Evolutionary conservation across 2,113 vertebrate genomes (phyloP), one percentile per base, ranked within the genome.

Genomic region (Ciconia stormi): DNA sequence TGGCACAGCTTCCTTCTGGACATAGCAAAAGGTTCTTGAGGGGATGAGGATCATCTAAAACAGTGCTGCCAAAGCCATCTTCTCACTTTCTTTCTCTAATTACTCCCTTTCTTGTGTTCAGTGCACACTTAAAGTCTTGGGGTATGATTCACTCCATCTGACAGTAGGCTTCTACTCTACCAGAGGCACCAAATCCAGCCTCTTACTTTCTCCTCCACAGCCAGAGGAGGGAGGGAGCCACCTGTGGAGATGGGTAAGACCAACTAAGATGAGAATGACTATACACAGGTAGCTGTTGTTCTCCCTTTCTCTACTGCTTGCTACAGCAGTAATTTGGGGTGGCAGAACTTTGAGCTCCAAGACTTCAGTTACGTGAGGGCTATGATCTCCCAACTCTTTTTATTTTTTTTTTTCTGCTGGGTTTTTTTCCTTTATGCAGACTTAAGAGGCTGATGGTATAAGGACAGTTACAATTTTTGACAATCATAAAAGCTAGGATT

Each of bases 381-480:
- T 74, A 6, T 2, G 1, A 59, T 65, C 46, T 82, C 32, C 14
- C 16, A 49, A 36, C n/a, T 55, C 21, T 61, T 44, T 13, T 67
- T 53, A 21, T 49, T 78, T 53, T 6, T 50, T 50, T 65, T 30
- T 20, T 32, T 6, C 8, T 0, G 0, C 20, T 25, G 5, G 1
- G 0, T 7, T 42, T 84, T 73, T 55, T 32, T 7, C 6, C 52
- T 78, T 78, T 55, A 3, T 13, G 10, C 18, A 84, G 21, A n/a
- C 20, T 84, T 1, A 1, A 76, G 62, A 85, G 36, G 30, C 50
- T 36, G 15, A 7, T 74, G 10, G 18, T 76, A 8, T 65, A 78
- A 78, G 32, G 36, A 14, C 36, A 77, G 27, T 56, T 73, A 49
- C 0, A 8, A 47, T 20, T 82, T 84, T 72, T 50, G 3, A 25